Base-by-base conservation (phyloP, 2,113 vertebrate genomes). In the Pygoscelis adeliae region DNA sequence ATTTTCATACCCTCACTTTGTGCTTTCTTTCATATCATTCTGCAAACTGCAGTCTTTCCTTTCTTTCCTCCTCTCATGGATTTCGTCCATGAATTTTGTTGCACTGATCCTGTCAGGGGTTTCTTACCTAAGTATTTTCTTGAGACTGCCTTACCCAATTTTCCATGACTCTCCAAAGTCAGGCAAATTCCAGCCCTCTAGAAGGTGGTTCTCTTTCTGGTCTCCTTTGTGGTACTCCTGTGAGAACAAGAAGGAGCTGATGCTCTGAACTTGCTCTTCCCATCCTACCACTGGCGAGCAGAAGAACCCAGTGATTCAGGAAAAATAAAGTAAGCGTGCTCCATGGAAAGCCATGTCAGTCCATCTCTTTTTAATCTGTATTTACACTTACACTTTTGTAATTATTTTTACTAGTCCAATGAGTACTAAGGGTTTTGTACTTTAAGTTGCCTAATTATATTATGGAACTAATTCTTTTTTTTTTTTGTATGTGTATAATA, bases 361-460 rank as follows among this genome's bases (percentile, higher is more conserved):
- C 17, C 27, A 23, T 61, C 52, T 69, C 40, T 59, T 84, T 90
- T 79, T 46, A 53, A 61, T 79, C 58, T 69, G 3, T 72, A 32
- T 76, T 91, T 84, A 58, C 59, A 30, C 26, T 85, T 3, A 53
- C 22, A 36, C 6, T 19, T 96, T 82, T 53, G 2, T 38, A 91
- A 65, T 19, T 78, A 59, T 59, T 94, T 94, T 79, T 72, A 29
- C n/a, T 61, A 73, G 32, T 76, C 29, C 42, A 73, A 34, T 49
- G 49, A 72, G 36, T 89, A 38, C 34, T 79, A 55, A 44, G n/a
- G 13, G 2, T 14, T 67, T 89, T 6, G 1, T 87, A 52, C 36
- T 90, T 53, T 59, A 67, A 91, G 36, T 72, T 87, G 23, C 62
- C 30, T 90, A 88, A 95, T 95, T 94, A 59, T 13, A 62, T 96